Conservation (phyloP, 2,113 vertebrate species). For the Oplegnathus fasciatus region DNA sequence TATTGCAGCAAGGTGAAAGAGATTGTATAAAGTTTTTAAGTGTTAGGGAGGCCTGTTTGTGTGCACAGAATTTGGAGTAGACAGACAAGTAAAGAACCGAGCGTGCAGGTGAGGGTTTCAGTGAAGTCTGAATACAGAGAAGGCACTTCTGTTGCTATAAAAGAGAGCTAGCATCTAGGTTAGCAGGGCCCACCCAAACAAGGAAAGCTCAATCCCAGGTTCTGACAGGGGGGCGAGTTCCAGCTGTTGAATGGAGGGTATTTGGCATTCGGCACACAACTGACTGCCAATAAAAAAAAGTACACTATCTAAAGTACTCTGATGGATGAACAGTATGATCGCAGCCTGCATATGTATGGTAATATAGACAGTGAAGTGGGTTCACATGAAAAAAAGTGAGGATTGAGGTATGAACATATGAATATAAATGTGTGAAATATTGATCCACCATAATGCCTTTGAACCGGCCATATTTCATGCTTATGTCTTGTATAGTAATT, state of each 20-base stretch:
- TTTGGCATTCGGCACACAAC: constrained; percentile 58
- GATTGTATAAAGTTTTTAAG: constrained; percentile 62
- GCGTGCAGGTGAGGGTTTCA: constrained; percentile 38
- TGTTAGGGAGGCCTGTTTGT: constrained; percentile 48
- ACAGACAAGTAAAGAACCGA: constrained; percentile 28
- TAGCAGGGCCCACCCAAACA: constrained; percentile 49
- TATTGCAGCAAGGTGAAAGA: constrained; percentile 73
- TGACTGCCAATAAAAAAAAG: constrained; percentile 50
- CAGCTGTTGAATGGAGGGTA: constrained; percentile 40
- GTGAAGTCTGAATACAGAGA: constrained; percentile 57
- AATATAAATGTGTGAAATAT: constrained; percentile 83
- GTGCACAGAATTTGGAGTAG: constrained; percentile 54
- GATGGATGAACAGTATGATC: constrained; percentile 55
- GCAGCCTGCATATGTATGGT: constrained; percentile 61
- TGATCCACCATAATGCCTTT: constrained; percentile 74
- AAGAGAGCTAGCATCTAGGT: constrained; percentile 40
- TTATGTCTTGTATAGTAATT: constrained; percentile 72
- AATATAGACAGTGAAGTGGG: constrained; percentile 59
- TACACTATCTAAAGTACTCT: constrained; percentile 49
- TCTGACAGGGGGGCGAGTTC: constrained; percentile 50
- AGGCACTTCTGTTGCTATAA: constrained; percentile 50
- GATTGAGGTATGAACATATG: constrained; percentile 69
- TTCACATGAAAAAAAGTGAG: constrained; percentile 48
- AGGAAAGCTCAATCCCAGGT: constrained; percentile 46
- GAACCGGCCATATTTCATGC: constrained; percentile 67